Evolutionary conservation across 2,797 vertebrate species (phyloP).

Genomic region (Echeneis naucrates): DNA sequence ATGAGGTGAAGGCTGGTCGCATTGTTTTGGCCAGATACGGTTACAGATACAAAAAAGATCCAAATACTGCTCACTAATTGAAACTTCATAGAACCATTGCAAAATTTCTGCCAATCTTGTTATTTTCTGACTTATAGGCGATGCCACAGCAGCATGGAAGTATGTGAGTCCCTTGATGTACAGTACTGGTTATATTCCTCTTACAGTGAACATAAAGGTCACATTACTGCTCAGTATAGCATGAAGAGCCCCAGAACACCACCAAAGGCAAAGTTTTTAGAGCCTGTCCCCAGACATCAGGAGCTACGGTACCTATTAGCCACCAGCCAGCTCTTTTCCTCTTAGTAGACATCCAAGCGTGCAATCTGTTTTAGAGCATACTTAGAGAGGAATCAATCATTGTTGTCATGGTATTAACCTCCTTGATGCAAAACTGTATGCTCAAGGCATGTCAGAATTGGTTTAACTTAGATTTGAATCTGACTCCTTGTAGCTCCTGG

Average conservation of each 20-base stretch:
- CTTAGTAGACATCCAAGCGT: constrained; percentile 44
- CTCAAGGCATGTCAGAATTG: constrained; percentile 66
- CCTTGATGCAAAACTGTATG: constrained; percentile 51
- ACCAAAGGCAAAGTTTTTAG: constrained; percentile 38
- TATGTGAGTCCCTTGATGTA: constrained; percentile 37
- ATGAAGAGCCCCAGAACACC: constrained; percentile 35
- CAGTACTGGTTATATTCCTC: constrained; percentile 27
- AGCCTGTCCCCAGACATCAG: constrained; percentile 33
- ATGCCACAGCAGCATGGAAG: constrained; percentile 12
- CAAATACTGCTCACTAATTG: constrained; percentile 32
- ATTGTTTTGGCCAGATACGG: constrained; percentile 55
- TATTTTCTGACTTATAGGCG: constrained; percentile 6
- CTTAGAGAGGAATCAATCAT: constrained; percentile 67
- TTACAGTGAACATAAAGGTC: constrained; percentile 58
- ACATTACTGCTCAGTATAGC: constrained; percentile 42
- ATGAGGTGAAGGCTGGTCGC: constrained; percentile 58
- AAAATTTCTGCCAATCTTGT: constrained; percentile 12
- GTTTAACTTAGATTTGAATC: constrained; percentile 50
- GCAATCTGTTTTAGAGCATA: constrained; percentile 59
- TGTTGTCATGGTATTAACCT: constrained; percentile 60
- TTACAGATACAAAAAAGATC: constrained; percentile 32
- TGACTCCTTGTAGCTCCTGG: constrained; percentile 19
- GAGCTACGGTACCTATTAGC: constrained; percentile 37
- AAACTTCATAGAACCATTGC: constrained; percentile 14
- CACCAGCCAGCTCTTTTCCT: constrained; percentile 37